These are phyloP conservation scores for Tricholaema leucomelas DNA, from an alignment of 2,113 vertebrate species.

Conservation along the genomic window DNA sequence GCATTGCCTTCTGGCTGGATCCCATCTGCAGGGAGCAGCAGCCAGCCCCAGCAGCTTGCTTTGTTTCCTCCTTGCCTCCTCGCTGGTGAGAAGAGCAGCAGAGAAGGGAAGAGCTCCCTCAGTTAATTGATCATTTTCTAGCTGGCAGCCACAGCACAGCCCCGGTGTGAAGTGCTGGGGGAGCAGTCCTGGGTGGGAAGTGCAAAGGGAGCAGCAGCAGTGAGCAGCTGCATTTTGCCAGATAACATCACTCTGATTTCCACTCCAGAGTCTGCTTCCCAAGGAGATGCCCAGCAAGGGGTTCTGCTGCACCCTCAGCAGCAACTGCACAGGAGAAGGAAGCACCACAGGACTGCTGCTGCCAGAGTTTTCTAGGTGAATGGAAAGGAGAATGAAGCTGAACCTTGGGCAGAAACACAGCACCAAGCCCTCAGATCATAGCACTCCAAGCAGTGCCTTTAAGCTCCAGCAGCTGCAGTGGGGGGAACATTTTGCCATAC, in stretches of 20 bases:
- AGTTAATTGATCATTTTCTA: slow-evolving; percentile 44
- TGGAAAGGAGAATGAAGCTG: not conserved
- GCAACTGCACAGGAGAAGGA: not conserved
- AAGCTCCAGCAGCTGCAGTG: not conserved
- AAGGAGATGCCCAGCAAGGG: not conserved
- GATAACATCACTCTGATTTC: not conserved
- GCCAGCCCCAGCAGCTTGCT: not conserved
- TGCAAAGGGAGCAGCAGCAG: not conserved
- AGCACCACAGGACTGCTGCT: not conserved
- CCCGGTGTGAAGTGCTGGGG: not conserved
- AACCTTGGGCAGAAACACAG: not conserved
- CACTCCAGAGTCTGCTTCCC: not conserved
- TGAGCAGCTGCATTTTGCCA: not conserved
- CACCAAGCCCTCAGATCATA: not conserved
- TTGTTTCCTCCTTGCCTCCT: slow-evolving; percentile 14
- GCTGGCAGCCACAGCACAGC: not conserved
- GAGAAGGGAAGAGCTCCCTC: not conserved
- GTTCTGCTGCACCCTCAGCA: not conserved
- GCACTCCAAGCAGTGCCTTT: not conserved
- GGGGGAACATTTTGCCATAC: not conserved
- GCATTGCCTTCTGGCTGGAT: not conserved
- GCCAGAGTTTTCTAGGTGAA: not conserved
- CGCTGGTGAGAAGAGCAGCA: not conserved
- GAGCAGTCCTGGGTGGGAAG: not conserved
- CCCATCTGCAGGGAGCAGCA: not conserved